Evolutionary conservation across 37 sponge, comb jelly and placozoan species (phyloP), one percentile per base, ranked within the genome.

Genomic region (Crambe crambe): DNA sequence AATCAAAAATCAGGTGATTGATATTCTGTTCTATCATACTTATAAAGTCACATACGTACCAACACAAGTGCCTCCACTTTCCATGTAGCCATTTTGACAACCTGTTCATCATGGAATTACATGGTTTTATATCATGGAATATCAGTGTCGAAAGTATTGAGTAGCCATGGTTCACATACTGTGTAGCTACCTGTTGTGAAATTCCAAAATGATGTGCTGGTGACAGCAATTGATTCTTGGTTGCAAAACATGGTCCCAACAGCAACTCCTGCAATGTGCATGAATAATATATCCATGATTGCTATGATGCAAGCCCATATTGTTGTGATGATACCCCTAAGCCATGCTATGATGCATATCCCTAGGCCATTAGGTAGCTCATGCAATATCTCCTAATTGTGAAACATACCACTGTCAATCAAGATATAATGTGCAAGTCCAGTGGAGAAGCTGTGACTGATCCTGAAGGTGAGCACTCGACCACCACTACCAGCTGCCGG

Each of bases 211-310:
- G 5, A 35, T 67, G 30, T n/a, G 8, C 31, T 29, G 29, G 31
- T n/a, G 34, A 67, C 31, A 67, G 68, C 68, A 67, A 29, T 32
- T 67, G 68, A 67, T 31, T 67, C 68, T 67, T n/a, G 68, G 20
- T 29, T 29, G 31, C 68, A 67, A 67, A 67, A 67, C 34, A 35
- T 36, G 18, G 68, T n/a, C 31, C 68, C 68, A 4, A 67, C 68
- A 4, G 68, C 68, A n/a, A 67, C 35, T 35, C 68, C 68, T 67
- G 35, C 8, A n/a, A n/a, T n/a, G n/a, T n/a, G n/a, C n/a, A n/a
- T n/a, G n/a, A n/a, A n/a, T n/a, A n/a, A n/a, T n/a, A n/a, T n/a
- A n/a, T n/a, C n/a, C n/a, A n/a, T n/a, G n/a, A n/a, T n/a, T n/a
- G n/a, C n/a, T n/a, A n/a, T n/a, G n/a, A n/a, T n/a, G n/a, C n/a